A percentile compares a stretch with the other conserved stretches of the same genome.
These are phyloP conservation scores for Manacus vitellinus DNA, from an alignment of 2,113 vertebrate species.

Conservation along the genomic window DNA sequence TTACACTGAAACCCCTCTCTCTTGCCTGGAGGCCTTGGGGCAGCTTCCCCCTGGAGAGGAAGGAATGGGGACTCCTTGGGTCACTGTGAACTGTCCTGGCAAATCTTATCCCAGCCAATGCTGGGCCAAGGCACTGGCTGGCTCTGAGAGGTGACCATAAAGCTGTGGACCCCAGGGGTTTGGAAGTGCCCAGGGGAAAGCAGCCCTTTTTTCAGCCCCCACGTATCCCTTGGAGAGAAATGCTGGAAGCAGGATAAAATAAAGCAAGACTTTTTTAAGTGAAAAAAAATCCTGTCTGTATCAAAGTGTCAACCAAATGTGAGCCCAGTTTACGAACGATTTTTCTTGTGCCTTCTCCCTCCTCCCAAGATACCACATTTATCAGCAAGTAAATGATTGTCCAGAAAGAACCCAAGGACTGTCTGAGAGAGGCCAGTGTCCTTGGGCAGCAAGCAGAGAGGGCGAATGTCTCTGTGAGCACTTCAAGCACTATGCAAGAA, in stretches of 20 bases:
- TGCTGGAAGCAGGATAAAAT: neutral
- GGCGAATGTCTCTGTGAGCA: neutral
- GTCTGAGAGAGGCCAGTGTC: neutral
- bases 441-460: constrained; percentile 14
- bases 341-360: neutral
- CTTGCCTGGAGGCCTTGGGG: neutral
- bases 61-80: neutral
- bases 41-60: neutral
- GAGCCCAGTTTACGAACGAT: neutral
- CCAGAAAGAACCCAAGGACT: neutral
- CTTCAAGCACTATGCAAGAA: accelerated
- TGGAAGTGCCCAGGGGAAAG: neutral
- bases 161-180: accelerated
- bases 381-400: constrained; percentile 49
- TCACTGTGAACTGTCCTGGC: neutral
- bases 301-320: neutral
- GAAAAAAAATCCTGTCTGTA: neutral
- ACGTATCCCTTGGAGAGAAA: neutral
- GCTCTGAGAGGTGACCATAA: neutral
- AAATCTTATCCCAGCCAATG: neutral
- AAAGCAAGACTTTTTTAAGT: neutral
- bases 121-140: neutral
- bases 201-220: neutral
- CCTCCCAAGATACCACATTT: neutral
- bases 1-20: neutral